phyloP scores from a whole-genome alignment of 2,797 vertebrate species.

The Clarias fuscus region DNA sequence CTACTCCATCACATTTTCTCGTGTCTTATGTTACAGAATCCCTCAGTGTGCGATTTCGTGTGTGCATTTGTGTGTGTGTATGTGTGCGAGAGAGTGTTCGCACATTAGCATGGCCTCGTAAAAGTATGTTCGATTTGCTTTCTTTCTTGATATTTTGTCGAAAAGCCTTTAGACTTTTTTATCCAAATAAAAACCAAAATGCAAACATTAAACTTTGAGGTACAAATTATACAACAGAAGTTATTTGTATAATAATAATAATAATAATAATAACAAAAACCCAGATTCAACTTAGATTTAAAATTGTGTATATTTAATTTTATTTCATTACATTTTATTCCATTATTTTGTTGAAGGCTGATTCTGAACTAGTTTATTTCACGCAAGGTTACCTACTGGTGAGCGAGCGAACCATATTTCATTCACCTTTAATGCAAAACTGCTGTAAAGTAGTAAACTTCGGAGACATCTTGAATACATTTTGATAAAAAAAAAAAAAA shows the following conservation, averaged over 20 bases:
- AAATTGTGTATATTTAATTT: too few relatives aligned
- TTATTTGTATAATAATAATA: too few relatives aligned
- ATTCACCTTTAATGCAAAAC: background rate
- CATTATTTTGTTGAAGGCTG: too few relatives aligned
- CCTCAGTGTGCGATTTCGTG: background rate
- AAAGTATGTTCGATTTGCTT: background rate
- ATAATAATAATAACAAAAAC: too few relatives aligned
- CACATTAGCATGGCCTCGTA: background rate
- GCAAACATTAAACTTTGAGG: background rate
- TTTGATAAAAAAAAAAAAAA: background rate
- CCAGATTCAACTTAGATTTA: too few relatives aligned
- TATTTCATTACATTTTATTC: too few relatives aligned
- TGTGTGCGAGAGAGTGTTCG: background rate
- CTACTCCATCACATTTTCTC: slow-evolving; percentile 1
- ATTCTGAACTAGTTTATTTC: too few relatives aligned
- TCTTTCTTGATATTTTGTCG: background rate
- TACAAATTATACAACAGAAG: too few relatives aligned
- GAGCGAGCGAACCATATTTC: background rate
- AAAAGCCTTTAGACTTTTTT: background rate
- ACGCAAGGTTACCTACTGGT: background rate
- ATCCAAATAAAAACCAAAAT: background rate
- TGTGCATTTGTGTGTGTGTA: background rate
- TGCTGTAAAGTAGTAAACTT: background rate
- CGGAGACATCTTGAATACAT: background rate
- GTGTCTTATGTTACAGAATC: slow-evolving; percentile 8